phyloP scores from a whole-genome alignment of 2,113 vertebrate genomes.

The Phocoena phocoena region DNA sequence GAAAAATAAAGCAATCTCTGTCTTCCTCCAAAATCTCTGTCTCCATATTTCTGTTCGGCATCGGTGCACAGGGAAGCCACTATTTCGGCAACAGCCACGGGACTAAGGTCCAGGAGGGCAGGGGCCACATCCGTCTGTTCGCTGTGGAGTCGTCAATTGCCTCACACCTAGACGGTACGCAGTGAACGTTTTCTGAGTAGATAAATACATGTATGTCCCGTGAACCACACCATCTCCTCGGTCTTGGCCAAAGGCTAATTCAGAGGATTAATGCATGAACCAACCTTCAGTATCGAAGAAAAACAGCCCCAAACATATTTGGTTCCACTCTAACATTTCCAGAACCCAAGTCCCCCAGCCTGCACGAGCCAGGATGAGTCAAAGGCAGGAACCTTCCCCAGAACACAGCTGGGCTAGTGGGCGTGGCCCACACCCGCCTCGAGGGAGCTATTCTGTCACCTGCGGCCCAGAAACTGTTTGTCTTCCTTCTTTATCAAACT shows the following conservation, averaged over 20 bases:
- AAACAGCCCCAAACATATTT: rapidly evolving
- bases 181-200: rapidly evolving
- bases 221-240: neutral
- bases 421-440: rapidly evolving
- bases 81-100: neutral
- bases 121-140: neutral
- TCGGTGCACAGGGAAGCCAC: too few relatives aligned
- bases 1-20: too few relatives aligned
- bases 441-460: neutral
- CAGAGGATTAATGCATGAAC: neutral
- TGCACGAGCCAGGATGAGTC: rapidly evolving
- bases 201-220: neutral
- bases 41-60: too few relatives aligned
- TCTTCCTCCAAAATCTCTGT: too few relatives aligned
- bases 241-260: neutral
- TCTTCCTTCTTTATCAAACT: neutral
- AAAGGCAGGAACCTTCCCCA: neutral
- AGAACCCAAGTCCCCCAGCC: neutral
- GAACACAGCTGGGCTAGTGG: neutral
- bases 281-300: neutral
- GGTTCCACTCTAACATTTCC: neutral
- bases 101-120: neutral
- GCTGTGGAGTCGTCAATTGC: neutral
- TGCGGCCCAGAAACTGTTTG: neutral
- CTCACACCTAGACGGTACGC: neutral